phyloP scores from a whole-genome alignment of 2,888 invertebrate genomes.

The Agonopterix alstromeriana region DNA sequence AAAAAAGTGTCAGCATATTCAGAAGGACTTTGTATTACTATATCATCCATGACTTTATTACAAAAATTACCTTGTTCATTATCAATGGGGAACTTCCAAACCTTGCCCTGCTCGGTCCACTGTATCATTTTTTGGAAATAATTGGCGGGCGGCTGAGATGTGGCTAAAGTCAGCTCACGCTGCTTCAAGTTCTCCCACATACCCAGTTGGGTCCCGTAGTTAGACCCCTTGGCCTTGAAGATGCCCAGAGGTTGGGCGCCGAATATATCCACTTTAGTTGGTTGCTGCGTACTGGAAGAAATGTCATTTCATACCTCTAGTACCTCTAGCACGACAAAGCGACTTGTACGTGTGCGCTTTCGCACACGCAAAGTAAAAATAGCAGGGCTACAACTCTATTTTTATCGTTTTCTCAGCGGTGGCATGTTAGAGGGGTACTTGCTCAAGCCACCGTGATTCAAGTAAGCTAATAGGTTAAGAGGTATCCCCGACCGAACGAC shows the following conservation, averaged over 20 bases:
- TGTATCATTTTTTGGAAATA: conserved; percentile 94
- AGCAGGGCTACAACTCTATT: too few relatives aligned
- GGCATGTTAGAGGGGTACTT: too few relatives aligned
- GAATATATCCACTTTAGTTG: conserved; percentile 78
- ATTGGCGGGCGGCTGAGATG: conserved; percentile 87
- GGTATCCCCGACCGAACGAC: too few relatives aligned
- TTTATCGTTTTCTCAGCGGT: too few relatives aligned
- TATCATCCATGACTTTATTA: not conserved
- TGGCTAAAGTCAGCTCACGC: conserved; percentile 80
- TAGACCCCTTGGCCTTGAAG: conserved; percentile 64
- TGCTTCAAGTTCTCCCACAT: conserved; percentile 83
- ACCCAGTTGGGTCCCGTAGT: conserved; percentile 62
- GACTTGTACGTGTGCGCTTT: too few relatives aligned
- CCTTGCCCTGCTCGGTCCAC: conserved; percentile 96
- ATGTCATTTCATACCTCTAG: too few relatives aligned
- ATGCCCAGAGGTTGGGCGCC: conserved; percentile 79
- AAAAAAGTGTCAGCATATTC: too few relatives aligned
- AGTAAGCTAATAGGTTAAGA: too few relatives aligned
- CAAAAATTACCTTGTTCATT: conserved; percentile 90
- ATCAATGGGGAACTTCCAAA: conserved; percentile 98
- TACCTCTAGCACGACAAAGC: too few relatives aligned
- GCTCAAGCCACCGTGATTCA: too few relatives aligned
- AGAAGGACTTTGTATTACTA: too few relatives aligned
- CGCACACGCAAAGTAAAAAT: too few relatives aligned
- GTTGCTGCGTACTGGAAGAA: conserved; percentile 24